phyloP scores from a whole-genome alignment of 92 coral and sea anemone species.

The Bergia puertoricense region DNA sequence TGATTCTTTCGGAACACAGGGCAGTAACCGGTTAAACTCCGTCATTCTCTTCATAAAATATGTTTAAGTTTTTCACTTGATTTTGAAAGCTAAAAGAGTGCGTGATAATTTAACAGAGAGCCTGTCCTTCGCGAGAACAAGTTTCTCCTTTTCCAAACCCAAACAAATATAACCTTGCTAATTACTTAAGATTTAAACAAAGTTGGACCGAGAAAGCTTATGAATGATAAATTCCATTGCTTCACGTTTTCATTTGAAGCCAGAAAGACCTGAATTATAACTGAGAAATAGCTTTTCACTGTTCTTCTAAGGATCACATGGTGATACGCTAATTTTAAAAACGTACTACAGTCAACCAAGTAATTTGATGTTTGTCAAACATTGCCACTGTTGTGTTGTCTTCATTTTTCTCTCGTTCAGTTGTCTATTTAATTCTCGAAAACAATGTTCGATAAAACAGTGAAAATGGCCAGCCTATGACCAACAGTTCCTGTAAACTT shows the following conservation, averaged over 20 bases:
- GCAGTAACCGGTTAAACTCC: not conserved
- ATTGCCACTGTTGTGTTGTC: slow-evolving; percentile 44
- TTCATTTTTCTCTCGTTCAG: slow-evolving; percentile 31
- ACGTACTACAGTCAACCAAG: slow-evolving; percentile 28
- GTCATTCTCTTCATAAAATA: slow-evolving; percentile 7
- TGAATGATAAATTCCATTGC: not conserved
- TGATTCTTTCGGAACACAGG: slow-evolving; percentile 5
- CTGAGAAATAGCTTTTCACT: slow-evolving; percentile 32
- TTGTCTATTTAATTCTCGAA: slow-evolving; percentile 33
- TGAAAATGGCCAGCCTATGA: slow-evolving; percentile 1
- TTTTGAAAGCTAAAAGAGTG: slow-evolving; percentile 65
- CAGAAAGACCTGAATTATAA: slow-evolving; percentile 37
- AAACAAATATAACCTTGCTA: slow-evolving; percentile 65
- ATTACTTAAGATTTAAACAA: not conserved
- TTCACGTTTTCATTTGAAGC: not conserved
- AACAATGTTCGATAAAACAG: not conserved
- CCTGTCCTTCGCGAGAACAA: slow-evolving; percentile 60
- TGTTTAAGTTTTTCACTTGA: slow-evolving; percentile 47
- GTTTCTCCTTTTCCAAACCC: slow-evolving; percentile 74
- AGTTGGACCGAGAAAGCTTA: not conserved
- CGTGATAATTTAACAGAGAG: slow-evolving; percentile 67
- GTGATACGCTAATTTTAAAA: slow-evolving; percentile 10
- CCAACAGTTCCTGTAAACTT: not conserved
- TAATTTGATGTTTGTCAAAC: slow-evolving; percentile 84
- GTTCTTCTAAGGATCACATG: slow-evolving; percentile 36